Percentiles rank a stretch among this genome's conserved stretches.
These are phyloP conservation scores for Myotis brandtii DNA, from an alignment of 2,113 vertebrate genomes.

Conservation along the genomic window DNA sequence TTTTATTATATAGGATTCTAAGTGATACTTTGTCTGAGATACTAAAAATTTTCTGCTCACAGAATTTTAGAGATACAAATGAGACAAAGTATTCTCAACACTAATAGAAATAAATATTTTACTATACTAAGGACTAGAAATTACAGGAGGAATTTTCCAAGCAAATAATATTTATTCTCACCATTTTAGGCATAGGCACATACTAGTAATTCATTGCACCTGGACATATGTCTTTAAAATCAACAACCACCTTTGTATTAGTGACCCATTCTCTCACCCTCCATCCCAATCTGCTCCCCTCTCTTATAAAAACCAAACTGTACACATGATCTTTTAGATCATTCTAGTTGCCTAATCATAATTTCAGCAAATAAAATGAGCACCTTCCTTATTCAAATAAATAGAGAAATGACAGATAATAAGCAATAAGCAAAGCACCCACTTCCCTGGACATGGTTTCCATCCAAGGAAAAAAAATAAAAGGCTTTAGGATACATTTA, in stretches of 20 bases:
- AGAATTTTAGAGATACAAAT: neutral
- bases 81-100: neutral
- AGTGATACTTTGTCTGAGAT: neutral
- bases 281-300: neutral
- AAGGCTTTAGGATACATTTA: neutral
- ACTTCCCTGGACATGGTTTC: neutral
- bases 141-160: neutral
- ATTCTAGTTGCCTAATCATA: neutral
- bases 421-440: neutral
- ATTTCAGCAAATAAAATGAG: neutral
- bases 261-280: neutral
- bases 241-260: no score
- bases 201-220: neutral
- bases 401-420: neutral
- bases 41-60: neutral
- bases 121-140: neutral
- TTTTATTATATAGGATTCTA: neutral
- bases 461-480: neutral
- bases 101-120: neutral
- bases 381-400: conserved; percentile 6
- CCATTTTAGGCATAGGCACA: neutral
- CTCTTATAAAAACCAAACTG: neutral
- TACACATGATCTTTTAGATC: neutral
- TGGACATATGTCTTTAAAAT: neutral
- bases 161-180: neutral